phyloP scores from a whole-genome alignment of 2,113 vertebrate genomes.

The Pedetes capensis region DNA sequence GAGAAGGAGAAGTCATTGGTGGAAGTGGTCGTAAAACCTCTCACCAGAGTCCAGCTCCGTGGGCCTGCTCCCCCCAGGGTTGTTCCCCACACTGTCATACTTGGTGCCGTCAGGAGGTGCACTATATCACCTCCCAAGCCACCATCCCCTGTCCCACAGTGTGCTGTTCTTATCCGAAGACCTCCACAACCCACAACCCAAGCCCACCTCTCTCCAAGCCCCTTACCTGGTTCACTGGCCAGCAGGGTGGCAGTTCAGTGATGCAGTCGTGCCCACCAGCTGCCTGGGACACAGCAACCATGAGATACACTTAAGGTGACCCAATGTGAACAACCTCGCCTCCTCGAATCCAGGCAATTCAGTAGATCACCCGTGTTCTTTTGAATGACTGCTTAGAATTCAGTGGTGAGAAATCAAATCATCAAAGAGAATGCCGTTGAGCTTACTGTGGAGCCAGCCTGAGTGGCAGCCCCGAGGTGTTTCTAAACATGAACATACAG shows the following conservation, averaged over 20 bases:
- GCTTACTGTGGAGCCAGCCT: neutral
- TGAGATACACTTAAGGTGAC: neutral
- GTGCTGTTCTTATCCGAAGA: neutral
- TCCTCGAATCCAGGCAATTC: neutral
- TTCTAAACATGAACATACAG: neutral
- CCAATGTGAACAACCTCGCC: neutral
- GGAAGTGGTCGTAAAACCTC: neutral
- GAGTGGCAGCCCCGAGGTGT: neutral
- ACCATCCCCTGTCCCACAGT: neutral
- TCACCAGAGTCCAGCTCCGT: neutral
- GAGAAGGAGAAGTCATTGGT: neutral
- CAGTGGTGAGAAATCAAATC: neutral
- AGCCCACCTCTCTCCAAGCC: neutral
- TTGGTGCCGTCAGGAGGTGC: neutral
- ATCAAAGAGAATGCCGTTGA: neutral
- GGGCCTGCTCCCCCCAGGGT: too few relatives aligned
- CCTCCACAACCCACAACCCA: neutral
- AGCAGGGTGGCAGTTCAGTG: accelerated
- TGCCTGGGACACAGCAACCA: neutral
- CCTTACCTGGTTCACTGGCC: neutral
- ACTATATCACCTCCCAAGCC: neutral
- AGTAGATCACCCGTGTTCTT: neutral
- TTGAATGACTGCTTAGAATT: neutral
- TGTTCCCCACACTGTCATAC: neutral
- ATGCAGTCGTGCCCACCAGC: neutral